Base-by-base conservation (phyloP, 2,888 invertebrate genomes). In the Plagodis dolabraria region DNA sequence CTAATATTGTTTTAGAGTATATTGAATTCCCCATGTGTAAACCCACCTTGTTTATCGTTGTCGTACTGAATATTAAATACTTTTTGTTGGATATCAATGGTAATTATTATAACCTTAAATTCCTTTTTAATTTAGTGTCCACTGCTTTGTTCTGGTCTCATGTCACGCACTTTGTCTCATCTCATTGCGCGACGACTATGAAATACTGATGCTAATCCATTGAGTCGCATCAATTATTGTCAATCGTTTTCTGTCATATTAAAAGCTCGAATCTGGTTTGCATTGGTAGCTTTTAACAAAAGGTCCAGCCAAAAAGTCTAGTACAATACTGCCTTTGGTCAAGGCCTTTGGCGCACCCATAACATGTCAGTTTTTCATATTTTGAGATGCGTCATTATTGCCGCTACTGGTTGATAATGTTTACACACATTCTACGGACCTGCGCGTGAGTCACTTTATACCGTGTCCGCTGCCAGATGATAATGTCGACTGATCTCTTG, bases 391-490 rank as follows among this genome's bases (percentile, higher is more conserved):
- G 89, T 90, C 89, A 88, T 74, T 76, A 67, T 68, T 70, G 71
- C 74, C 67, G 72, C 80, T 77, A 77, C 82, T 79, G 77, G 72
- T 77, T 75, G 79, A 81, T 81, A 82, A 76, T 87, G 85, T 88
- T 89, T 86, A 86, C 85, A 82, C 76, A 80, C 79, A 77, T 78
- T 80, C 77, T 85, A 80, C 81, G 65, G 85, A 83, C 79, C 82
- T 82, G 83, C 77, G 84, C 70, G 73, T 91, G 91, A 90, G 80
- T 92, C 90, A 90, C 73, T 72, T 66, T 65, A 62, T 58, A 46
- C 56, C 48, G 70, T 72, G 74, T 77, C 80, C 81, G 79, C 81
- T 71, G 79, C 79, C 80, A 80, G 82, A 82, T 87, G 86, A 87
- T 87, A 83, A 74, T 82, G 76, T 72, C 78, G 75, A 72, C 69